Percentiles rank a stretch among this genome's conserved stretches.
phyloP scores from a whole-genome alignment of 2,113 vertebrate genomes.

The Zosterops hypoxanthus region DNA sequence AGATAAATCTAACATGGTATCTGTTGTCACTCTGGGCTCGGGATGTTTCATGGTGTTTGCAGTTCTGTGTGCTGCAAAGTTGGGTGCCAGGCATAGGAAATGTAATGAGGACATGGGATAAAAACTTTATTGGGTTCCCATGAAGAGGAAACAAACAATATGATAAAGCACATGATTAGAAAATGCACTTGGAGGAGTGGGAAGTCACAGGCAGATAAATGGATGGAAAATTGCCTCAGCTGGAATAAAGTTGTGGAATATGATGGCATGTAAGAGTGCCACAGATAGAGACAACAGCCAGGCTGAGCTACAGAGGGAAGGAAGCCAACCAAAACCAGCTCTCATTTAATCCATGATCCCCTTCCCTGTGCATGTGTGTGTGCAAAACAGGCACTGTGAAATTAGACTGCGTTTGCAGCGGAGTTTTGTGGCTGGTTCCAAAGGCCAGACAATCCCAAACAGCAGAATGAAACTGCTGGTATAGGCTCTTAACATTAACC shows the following conservation, averaged over 20 bases:
- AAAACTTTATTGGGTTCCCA: slow-evolving; percentile 30
- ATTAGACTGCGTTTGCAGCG: background rate
- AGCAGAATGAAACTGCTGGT: background rate
- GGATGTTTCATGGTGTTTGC: background rate
- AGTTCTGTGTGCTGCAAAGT: background rate
- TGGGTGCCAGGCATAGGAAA: background rate
- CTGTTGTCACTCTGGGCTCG: background rate
- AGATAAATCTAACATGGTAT: background rate
- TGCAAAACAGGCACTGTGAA: background rate
- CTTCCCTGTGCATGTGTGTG: background rate
- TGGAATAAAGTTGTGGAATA: background rate
- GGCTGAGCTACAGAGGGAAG: background rate
- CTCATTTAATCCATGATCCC: background rate
- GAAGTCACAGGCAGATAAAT: background rate
- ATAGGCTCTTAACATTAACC: background rate
- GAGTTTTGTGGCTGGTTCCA: background rate
- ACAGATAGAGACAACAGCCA: background rate
- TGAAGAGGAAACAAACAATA: background rate
- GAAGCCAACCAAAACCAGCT: background rate
- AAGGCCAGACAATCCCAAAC: background rate
- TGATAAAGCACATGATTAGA: background rate
- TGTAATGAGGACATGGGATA: background rate
- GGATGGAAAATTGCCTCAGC: background rate
- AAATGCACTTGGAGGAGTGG: background rate
- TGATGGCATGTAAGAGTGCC: background rate